phyloP scores from a whole-genome alignment of 2,797 vertebrate species.

The Lacerta viridis region DNA sequence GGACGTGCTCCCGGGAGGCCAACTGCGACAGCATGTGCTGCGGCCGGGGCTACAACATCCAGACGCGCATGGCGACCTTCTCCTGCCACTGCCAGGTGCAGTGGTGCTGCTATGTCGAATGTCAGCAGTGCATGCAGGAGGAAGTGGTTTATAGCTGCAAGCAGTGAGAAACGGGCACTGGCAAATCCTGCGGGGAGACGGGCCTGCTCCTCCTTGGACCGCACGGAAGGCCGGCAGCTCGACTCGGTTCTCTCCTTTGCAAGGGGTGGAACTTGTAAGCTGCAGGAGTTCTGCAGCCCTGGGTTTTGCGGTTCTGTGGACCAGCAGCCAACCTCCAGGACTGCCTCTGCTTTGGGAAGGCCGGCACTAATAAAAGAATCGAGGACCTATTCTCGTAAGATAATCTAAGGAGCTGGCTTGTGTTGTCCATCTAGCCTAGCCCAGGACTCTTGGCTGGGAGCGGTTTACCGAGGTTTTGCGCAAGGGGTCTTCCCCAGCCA shows the following conservation, averaged over 20 bases:
- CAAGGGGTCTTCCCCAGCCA: background rate
- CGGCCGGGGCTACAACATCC: constrained; percentile 95
- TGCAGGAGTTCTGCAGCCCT: background rate
- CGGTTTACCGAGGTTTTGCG: background rate
- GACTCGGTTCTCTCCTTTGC: no score
- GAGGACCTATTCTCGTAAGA: background rate
- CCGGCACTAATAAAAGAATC: background rate
- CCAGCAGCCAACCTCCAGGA: no score
- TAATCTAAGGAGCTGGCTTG: background rate
- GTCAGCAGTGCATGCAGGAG: constrained; percentile 93
- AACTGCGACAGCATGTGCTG: constrained; percentile 97
- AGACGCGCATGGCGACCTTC: constrained; percentile 91
- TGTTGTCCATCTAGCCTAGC: no score
- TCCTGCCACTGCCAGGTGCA: constrained; percentile 98
- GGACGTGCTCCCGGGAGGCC: constrained; percentile 91
- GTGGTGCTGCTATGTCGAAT: constrained; percentile 99
- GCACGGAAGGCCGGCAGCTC: background rate
- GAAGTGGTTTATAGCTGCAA: constrained; percentile 98
- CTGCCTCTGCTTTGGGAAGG: background rate
- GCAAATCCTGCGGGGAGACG: background rate
- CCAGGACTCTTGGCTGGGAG: background rate
- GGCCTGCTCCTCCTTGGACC: background rate
- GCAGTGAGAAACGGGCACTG: constrained; percentile 67
- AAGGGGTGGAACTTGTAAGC: background rate
- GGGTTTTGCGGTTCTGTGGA: background rate